Base-by-base conservation (phyloP, 2,113 vertebrate genomes). In the Pollimyrus isidori region DNA sequence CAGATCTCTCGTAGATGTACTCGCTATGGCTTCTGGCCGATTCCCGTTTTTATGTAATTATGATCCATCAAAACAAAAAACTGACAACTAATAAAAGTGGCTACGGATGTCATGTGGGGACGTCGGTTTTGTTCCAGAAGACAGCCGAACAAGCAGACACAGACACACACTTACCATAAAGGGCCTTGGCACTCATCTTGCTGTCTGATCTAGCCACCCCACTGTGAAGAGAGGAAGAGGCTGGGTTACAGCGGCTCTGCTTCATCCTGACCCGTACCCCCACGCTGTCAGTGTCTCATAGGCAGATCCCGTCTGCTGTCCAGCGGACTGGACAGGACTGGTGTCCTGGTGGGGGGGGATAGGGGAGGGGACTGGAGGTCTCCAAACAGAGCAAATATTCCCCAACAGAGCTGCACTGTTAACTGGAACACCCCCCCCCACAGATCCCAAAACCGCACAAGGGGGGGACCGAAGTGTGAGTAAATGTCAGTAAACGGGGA, bases 181-280 rank as follows among this genome's bases (percentile, higher is more conserved):
- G 94, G 91, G 95, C 95, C 94, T 96, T 96, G 92, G 95, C 96
- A 89, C 95, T 96, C 91, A 96, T 90, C 93, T 94, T 96, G 95
- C 95, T 96, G 94, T 96, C 95, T 21, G 95, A 96, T 92, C 95
- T 93, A 90, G 94, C 94, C 94, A 96, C 94, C 88, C 95, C 95
- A 94, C 96, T 96, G 94, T 92, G 94, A 93, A 92, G 91, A 94
- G 92, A 92, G 90, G 93, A 93, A 83, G 93, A 91, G 85, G 92
- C 56, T 19, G 91, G 87, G 89, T 95, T 94, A 95, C 88, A 93
- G 73, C 91, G 92, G 84, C 92, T 91, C 88, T 93, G 91, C 93
- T 95, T 96, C 96, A 96, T 96, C 88, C n/a, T 91, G 93, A 52
- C 6, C 52, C 13, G 45, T 15, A 46, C 46, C 85, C 84, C 88